Conservation (phyloP, 2,797 vertebrate species). For the Epinephelus coioides region DNA sequence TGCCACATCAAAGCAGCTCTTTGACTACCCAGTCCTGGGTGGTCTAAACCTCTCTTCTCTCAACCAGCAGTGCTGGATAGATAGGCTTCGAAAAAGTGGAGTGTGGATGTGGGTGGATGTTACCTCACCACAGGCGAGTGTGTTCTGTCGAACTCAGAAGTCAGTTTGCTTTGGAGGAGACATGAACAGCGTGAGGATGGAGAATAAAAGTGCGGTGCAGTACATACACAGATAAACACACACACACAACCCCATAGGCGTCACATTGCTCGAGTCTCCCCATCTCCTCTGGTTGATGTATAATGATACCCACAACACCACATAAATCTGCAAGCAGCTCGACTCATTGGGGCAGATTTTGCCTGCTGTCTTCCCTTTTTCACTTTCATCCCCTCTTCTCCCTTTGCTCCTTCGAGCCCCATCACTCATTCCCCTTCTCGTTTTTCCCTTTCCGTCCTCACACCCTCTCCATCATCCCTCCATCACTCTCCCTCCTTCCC, state of each 20-base stretch:
- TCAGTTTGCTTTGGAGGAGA: conserved; percentile 76
- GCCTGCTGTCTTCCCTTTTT: conserved; percentile 74
- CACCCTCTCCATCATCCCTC: conserved; percentile 76
- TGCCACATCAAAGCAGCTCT: conserved; percentile 84
- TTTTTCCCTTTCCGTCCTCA: conserved; percentile 73
- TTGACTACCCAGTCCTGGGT: conserved; percentile 81
- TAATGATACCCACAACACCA: conserved; percentile 77
- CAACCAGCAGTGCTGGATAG: conserved; percentile 60
- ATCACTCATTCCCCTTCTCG: conserved; percentile 78
- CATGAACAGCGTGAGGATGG: conserved; percentile 49
- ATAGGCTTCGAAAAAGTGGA: conserved; percentile 64
- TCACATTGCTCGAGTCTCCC: conserved; percentile 60
- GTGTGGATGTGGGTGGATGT: conserved; percentile 75
- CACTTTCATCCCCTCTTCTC: conserved; percentile 73
- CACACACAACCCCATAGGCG: conserved; percentile 57
- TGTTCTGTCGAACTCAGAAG: conserved; percentile 69
- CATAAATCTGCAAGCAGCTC: conserved; percentile 77
- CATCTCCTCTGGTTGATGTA: conserved; percentile 71
- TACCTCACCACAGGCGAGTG: conserved; percentile 68
- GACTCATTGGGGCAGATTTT: conserved; percentile 79
- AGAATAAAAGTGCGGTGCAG: conserved; percentile 63
- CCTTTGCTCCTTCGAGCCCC: conserved; percentile 70
- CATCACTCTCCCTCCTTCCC: conserved; percentile 56
- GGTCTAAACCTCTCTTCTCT: conserved; percentile 77
- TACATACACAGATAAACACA: conserved; percentile 63